Evolutionary conservation across 2,113 vertebrate species (phyloP).

Genomic region (Neotragus pygmaeus): DNA sequence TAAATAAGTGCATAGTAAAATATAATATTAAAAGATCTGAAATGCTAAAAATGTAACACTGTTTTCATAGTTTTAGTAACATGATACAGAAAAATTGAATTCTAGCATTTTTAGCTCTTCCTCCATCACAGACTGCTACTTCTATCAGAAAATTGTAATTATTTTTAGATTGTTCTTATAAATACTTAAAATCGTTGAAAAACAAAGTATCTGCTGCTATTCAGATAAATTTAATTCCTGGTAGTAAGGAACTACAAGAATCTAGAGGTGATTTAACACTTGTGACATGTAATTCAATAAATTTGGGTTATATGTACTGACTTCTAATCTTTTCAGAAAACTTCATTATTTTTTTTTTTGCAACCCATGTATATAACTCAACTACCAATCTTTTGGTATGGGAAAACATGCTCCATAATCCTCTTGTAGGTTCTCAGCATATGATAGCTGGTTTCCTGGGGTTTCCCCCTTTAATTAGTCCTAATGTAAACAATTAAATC

Average conservation of each 20-base stretch:
- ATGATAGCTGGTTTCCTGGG: background rate
- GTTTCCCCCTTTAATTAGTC: background rate
- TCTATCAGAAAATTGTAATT: background rate
- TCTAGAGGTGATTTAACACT: conserved; percentile 56
- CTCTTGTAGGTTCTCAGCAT: background rate
- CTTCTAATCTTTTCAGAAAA: conserved; percentile 60
- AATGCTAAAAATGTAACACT: background rate
- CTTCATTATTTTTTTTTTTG: conserved; percentile 43
- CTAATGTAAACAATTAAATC: conserved; percentile 52
- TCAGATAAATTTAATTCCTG: conserved; percentile 56
- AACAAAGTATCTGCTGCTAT: conserved; percentile 24
- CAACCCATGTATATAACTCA: conserved; percentile 40
- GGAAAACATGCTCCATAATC: background rate
- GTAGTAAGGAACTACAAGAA: conserved; percentile 13
- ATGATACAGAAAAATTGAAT: background rate
- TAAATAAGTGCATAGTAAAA: background rate
- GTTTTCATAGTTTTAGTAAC: background rate
- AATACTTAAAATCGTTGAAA: conserved; percentile 32
- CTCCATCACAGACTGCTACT: background rate
- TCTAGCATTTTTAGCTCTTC: background rate
- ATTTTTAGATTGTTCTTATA: background rate
- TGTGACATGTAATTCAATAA: conserved; percentile 37
- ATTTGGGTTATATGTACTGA: conserved; percentile 48
- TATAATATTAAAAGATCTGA: conserved; percentile 19
- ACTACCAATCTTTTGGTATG: background rate